These are phyloP conservation scores for Eurystomus glaucurus DNA, from an alignment of 2,797 vertebrate species.

Conservation along the genomic window DNA sequence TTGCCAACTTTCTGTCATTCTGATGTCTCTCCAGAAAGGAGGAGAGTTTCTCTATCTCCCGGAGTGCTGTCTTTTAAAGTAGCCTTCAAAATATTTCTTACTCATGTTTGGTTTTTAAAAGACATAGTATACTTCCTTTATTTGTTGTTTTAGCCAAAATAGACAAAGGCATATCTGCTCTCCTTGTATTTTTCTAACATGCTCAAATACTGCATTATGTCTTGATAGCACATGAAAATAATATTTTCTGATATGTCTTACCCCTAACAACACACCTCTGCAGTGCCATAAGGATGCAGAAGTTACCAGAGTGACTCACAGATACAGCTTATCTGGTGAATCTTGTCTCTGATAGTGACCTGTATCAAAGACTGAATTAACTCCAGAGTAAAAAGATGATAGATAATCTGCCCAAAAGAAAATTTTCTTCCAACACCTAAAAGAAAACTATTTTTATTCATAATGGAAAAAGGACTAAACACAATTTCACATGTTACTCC, in stretches of 20 bases:
- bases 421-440: background rate
- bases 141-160: background rate
- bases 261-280: background rate
- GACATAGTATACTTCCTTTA: background rate
- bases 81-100: background rate
- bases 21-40: background rate
- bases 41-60: background rate
- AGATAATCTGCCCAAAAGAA: background rate
- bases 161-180: background rate
- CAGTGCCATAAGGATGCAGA: background rate
- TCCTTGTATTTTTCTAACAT: background rate
- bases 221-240: background rate
- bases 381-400: background rate
- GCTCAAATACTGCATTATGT: background rate
- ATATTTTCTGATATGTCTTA: background rate
- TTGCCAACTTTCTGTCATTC: background rate
- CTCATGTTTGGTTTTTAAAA: rapidly evolving
- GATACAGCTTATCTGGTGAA: background rate
- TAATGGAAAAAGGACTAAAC: background rate
- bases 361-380: background rate
- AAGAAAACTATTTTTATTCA: background rate
- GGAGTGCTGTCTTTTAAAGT: background rate
- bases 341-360: background rate
- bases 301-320: background rate
- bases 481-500: background rate